Base-by-base conservation (phyloP, 1,140 invertebrate genomes). In the Neodiprion virginianus region DNA sequence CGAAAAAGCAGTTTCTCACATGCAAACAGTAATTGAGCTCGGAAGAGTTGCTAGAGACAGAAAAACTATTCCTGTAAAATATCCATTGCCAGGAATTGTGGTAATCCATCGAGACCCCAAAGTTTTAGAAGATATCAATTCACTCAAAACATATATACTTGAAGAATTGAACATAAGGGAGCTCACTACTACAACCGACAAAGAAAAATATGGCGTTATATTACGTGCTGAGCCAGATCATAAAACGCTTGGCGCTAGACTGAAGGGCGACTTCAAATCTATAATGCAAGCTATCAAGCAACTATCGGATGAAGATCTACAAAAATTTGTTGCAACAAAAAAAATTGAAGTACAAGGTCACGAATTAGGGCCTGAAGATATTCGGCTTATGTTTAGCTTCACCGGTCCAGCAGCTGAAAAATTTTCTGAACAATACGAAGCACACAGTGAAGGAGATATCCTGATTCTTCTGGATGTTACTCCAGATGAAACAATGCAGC, bases 21-120 rank as follows among this genome's bases (percentile, higher is more conserved):
- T 99, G 97, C 98, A 99, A 89, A 93, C 93, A 21, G 95, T 99
- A 9, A 96, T 99, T 78, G 98, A 99, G 86, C 85, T 99, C 5
- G 98, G 97, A 8, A 91, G 99, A 77, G 92, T 99, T 10, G 89
- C 99, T 68, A 89, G 99, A 72, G 98, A 99, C 83, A 91, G 97
- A 49, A 96, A 96, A 86, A 98, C 95, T 1, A 91, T 99, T 73
- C 98, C 98, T 0, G 91, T 98, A 0, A 99, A 99, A 89, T 99
- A 99, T 90, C 99, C 99, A 0, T 87, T 99, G 69, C 96, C 96
- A 17, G 98, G 99, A 90, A 92, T 99, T 71, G 94, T 99, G 47
- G 94, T 99, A 8, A 97, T 99, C 77, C 95, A 99, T 84, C 94
- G 96, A 79, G 95, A 98, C 81, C 81, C 89, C 53, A 85, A 93